Percentiles rank a stretch among this genome's conserved stretches.
Evolutionary conservation across 2,888 invertebrate genomes (phyloP).

Genomic region (Cephus runcator): DNA sequence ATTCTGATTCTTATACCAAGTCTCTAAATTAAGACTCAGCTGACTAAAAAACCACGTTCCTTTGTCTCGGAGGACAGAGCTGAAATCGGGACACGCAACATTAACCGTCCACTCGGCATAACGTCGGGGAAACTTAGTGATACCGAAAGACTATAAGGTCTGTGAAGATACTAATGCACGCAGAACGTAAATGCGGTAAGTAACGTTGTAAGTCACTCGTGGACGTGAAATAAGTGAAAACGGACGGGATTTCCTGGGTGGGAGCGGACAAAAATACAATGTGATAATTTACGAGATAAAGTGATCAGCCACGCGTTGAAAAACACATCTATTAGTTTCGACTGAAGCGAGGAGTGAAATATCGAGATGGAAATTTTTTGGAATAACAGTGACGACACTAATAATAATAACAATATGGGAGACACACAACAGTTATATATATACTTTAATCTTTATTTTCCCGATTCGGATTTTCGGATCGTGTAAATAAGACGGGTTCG

Average conservation of each 20-base stretch:
- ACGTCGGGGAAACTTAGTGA: constrained; percentile 15
- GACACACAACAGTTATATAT: neutral
- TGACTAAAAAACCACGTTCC: constrained; percentile 4
- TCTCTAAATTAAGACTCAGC: constrained; percentile 1
- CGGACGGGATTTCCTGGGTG: neutral
- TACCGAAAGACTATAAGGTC: neutral
- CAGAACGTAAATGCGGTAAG: neutral
- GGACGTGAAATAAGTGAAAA: neutral
- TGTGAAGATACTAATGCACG: neutral
- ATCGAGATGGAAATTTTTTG: neutral
- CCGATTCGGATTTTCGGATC: no score
- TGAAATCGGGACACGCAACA: constrained; percentile 48
- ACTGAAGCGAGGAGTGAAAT: neutral
- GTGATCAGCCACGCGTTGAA: neutral
- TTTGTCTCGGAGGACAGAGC: constrained; percentile 25
- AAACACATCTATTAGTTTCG: neutral
- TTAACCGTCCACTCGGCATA: constrained; percentile 41
- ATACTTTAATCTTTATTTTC: no score
- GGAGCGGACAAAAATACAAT: neutral
- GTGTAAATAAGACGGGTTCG: no score
- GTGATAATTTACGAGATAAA: neutral
- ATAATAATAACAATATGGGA: neutral
- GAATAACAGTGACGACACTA: neutral
- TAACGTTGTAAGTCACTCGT: neutral
- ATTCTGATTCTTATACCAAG: neutral